phyloP scores from a whole-genome alignment of 2,797 vertebrate species.

The Pempheris klunzingeri region DNA sequence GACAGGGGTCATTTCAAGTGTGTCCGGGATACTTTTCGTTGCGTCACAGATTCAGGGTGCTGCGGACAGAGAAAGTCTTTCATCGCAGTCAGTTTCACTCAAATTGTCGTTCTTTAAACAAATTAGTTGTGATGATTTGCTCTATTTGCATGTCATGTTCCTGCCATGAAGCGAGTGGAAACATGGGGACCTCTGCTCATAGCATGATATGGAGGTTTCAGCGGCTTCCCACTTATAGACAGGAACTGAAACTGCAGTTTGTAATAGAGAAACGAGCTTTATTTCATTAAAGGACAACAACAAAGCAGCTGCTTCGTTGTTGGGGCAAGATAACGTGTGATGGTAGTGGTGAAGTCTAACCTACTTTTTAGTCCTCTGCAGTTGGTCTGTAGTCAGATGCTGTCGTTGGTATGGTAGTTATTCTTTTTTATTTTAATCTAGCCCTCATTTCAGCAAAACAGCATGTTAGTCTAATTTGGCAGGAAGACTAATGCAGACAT shows the following conservation, averaged over 20 bases:
- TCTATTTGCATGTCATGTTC: slow-evolving; percentile 54
- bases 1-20: background rate
- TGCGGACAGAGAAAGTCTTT: slow-evolving; percentile 47
- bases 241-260: slow-evolving; percentile 6
- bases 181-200: slow-evolving; percentile 12
- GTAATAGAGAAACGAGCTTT: background rate
- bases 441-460: background rate
- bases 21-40: background rate
- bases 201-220: background rate
- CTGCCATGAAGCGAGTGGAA: background rate
- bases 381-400: slow-evolving; percentile 6
- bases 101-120: slow-evolving; percentile 55
- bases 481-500: background rate
- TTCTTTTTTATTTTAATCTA: background rate
- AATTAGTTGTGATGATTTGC: slow-evolving; percentile 55
- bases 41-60: background rate
- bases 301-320: background rate
- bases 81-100: slow-evolving; percentile 28
- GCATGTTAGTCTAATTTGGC: background rate
- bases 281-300: background rate
- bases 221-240: background rate
- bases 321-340: background rate
- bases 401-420: background rate
- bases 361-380: slow-evolving; percentile 24
- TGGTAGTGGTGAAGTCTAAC: background rate